Conservation (phyloP, 2,113 vertebrate genomes). For the Oncorhynchus nerka region DNA sequence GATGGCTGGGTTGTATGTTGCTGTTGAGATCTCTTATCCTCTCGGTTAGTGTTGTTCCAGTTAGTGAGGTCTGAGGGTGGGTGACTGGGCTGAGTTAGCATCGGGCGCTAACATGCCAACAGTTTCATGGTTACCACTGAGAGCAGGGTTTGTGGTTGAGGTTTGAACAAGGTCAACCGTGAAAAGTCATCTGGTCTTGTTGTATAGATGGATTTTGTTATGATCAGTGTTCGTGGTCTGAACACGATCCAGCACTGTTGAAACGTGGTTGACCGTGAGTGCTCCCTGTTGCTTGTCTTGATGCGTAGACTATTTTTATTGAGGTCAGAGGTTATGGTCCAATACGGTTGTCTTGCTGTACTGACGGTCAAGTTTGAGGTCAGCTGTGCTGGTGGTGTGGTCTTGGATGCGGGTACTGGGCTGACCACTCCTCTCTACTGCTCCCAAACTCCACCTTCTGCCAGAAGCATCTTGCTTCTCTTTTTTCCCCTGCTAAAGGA, state of each 20-base stretch:
- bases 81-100: not conserved
- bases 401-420: slow-evolving; percentile 42
- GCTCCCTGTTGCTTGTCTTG: not conserved
- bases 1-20: not conserved
- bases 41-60: not conserved
- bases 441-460: not conserved
- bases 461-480: not conserved
- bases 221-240: not conserved
- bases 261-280: not conserved
- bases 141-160: not conserved
- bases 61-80: not conserved
- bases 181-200: not conserved
- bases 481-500: not conserved
- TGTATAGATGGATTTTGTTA: not conserved
- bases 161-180: not conserved
- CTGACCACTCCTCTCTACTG: slow-evolving; percentile 9
- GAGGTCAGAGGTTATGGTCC: not conserved
- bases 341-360: slow-evolving; percentile 7
- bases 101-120: not conserved
- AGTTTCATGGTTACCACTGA: not conserved
- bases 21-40: not conserved
- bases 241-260: not conserved
- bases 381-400: slow-evolving; percentile 32
- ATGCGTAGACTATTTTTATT: not conserved
- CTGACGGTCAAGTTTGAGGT: not conserved